phyloP scores from a whole-genome alignment of 1,140 invertebrate species.

The Coelopa frigida region DNA sequence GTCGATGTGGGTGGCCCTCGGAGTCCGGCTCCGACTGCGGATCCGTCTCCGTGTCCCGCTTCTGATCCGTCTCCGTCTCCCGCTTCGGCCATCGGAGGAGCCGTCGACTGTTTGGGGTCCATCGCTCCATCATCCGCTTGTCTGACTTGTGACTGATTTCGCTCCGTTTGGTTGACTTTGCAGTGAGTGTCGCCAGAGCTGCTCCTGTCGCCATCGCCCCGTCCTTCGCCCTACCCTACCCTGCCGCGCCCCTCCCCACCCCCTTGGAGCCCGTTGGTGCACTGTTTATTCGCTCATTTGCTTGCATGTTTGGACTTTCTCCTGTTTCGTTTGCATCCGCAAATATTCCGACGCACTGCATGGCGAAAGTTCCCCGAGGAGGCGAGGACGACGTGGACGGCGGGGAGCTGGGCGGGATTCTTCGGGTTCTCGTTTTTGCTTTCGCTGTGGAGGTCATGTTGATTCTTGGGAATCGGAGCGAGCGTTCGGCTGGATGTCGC shows the following conservation, averaged over 20 bases:
- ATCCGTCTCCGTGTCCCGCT: too few species aligned
- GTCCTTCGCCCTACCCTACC: not conserved
- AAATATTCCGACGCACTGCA: slow-evolving; percentile 37
- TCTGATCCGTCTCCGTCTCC: too few species aligned
- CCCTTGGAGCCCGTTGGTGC: too few species aligned
- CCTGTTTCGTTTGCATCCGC: slow-evolving; percentile 44
- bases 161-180: too few species aligned
- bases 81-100: too few species aligned
- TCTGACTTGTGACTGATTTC: too few species aligned
- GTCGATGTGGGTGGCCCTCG: too few species aligned
- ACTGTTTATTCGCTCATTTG: slow-evolving; percentile 43
- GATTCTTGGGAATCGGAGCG: slow-evolving; percentile 7
- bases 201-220: too few species aligned
- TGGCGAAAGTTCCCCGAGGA: slow-evolving; percentile 1
- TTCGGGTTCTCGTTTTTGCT: not conserved
- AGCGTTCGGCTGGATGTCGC: not conserved
- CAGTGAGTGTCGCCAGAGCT: too few species aligned
- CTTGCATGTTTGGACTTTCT: slow-evolving; percentile 45
- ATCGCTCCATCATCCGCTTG: too few species aligned
- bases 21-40: too few species aligned
- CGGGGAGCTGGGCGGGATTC: not conserved
- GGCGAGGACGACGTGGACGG: not conserved
- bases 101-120: too few species aligned
- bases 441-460: slow-evolving; percentile 3
- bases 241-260: slow-evolving; percentile 8